Evolutionary conservation across 1,140 invertebrate genomes (phyloP).

Genomic region (Phenacoccus solenopsis): DNA sequence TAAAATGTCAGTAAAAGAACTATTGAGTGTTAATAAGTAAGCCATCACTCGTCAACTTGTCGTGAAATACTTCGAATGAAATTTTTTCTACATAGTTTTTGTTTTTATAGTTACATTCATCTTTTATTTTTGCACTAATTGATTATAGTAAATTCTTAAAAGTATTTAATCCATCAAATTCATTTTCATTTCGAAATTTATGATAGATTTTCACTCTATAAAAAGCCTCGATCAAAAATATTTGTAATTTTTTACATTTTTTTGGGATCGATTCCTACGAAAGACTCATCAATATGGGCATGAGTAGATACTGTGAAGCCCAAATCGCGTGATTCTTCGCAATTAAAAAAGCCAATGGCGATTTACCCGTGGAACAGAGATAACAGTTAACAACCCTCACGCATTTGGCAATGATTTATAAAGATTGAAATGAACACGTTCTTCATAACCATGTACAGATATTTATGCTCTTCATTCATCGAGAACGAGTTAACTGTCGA

Average conservation of each 20-base stretch:
- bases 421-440: not conserved
- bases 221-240: not conserved
- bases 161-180: not conserved
- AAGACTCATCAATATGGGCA: not conserved
- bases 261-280: not conserved
- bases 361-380: not conserved
- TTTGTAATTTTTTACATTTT: not conserved
- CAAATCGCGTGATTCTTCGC: not conserved
- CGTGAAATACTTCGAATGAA: not conserved
- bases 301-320: not conserved
- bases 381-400: conserved; percentile 1
- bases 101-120: not conserved
- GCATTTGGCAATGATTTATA: conserved; percentile 9
- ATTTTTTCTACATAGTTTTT: not conserved
- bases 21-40: too few relatives aligned
- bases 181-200: not conserved
- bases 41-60: not conserved
- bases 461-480: not conserved
- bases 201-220: not conserved
- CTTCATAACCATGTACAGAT: not conserved
- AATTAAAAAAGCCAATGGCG: conserved; percentile 5
- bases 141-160: too few relatives aligned
- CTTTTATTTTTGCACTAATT: not conserved
- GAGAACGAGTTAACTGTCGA: not conserved
- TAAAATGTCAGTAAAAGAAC: not conserved